Conservation (phyloP, 1,140 invertebrate species). For the Aphaenogaster floridana region DNA sequence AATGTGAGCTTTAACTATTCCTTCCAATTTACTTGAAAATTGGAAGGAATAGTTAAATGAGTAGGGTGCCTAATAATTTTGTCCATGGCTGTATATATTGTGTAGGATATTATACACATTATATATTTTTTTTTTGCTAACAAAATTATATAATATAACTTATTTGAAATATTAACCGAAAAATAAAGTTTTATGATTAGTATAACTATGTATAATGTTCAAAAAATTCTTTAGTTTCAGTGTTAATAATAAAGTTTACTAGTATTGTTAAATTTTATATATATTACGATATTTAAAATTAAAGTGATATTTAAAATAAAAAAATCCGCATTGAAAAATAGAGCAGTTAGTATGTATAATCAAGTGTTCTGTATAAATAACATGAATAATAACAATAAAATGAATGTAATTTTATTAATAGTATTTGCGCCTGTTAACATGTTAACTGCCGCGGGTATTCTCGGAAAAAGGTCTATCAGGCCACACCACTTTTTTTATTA, state of each 20-base stretch:
- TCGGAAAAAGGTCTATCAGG: too few species aligned
- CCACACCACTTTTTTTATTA: too few species aligned
- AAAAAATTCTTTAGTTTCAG: not conserved
- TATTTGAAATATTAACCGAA: not conserved
- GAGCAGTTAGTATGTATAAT: not conserved
- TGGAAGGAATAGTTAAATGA: too few species aligned
- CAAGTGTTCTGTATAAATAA: not conserved
- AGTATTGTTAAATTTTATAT: not conserved
- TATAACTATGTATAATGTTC: too few species aligned
- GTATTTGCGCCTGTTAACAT: too few species aligned
- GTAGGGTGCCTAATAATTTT: too few species aligned
- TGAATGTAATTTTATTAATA: constrained; percentile 15
- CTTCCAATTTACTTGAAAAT: too few species aligned
- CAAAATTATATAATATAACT: too few species aligned
- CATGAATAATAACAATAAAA: not conserved
- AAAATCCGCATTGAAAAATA: constrained; percentile 4
- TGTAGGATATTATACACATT: too few species aligned
- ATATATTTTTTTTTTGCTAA: too few species aligned
- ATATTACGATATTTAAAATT: not conserved
- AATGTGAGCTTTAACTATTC: not conserved
- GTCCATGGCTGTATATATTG: too few species aligned
- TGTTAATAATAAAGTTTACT: not conserved
- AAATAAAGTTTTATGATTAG: not conserved
- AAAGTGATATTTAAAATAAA: not conserved
- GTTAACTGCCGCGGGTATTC: too few species aligned